Evolutionary conservation across 1,140 invertebrate species (phyloP), one percentile per base, ranked within the genome.

Genomic region (Drosophila orosa): DNA sequence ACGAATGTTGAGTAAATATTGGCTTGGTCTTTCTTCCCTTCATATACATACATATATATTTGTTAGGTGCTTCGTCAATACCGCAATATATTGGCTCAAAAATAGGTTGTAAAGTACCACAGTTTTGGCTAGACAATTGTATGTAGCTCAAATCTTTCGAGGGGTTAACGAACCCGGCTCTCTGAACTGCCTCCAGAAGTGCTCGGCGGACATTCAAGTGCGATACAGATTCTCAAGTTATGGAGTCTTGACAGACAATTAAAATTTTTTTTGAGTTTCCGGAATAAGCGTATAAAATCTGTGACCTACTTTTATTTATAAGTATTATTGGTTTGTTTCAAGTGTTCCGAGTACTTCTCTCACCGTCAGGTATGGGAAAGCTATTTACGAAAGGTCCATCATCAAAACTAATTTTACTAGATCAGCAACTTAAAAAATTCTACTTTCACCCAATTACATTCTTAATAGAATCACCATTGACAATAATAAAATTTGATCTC

Each of bases 1-100:
- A 80, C 73, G 74, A 74, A 84, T 78, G 80, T 69, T 89, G 65
- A 72, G 84, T 80, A 74, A 89, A 89, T 89, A 89, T 89, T 84
- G 66, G 62, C 69, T 58, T 59, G 33, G 59, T 74, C 66, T 75
- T 74, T 67, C 58, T 56, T 76, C 13, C 37, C 19, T 7, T 12
- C 25, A n/a, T 37, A 37, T 66, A n/a, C 15, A 42, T 59, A 52
- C 29, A 27, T 65, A 13, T 24, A 35, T 63, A 71, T 54, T 40
- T 45, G 31, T 74, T 66, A 67, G 72, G 63, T 89, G 74, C 74
- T 89, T 65, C 84, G 84, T 83, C 84, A 89, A 87, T 40, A 87
- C 27, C 55, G 60, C 79, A 47, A 60, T 33, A 87, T 58, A 87
- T 82, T 72, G 78, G 74, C 74, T 61, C 59, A 81, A 57, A 84